These are phyloP conservation scores for Steatornis caripensis DNA, from an alignment of 2,113 vertebrate species.

Conservation along the genomic window DNA sequence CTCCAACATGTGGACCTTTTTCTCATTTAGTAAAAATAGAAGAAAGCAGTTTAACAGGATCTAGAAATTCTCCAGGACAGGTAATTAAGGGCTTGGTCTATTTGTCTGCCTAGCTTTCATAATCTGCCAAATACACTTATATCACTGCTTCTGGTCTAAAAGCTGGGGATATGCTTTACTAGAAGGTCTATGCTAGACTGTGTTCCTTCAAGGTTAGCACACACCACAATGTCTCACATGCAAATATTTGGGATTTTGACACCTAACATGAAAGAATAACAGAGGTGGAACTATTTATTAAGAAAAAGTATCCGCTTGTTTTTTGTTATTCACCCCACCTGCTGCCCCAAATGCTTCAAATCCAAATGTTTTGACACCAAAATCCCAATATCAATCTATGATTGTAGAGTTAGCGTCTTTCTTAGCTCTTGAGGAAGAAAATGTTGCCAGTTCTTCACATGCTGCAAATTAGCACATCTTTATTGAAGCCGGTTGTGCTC, in stretches of 20 bases:
- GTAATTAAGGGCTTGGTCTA: not conserved
- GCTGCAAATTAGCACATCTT: not conserved
- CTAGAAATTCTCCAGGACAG: not conserved
- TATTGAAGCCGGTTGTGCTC: not conserved
- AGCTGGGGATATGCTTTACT: not conserved
- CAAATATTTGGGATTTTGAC: not conserved
- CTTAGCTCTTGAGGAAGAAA: not conserved
- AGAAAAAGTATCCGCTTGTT: not conserved
- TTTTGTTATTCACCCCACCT: not conserved
- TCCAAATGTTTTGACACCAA: not conserved
- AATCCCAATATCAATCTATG: not conserved
- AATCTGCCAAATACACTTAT: not conserved
- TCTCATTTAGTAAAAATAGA: not conserved
- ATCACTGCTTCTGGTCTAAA: not conserved
- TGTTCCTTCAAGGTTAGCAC: not conserved
- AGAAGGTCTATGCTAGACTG: not conserved
- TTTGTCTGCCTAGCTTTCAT: not conserved
- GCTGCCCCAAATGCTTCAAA: not conserved
- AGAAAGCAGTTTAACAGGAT: not conserved
- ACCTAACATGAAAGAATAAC: not conserved
- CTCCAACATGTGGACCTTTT: not conserved
- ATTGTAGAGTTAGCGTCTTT: not conserved
- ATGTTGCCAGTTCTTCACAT: not conserved
- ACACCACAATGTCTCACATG: not conserved
- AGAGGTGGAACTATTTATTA: not conserved